Base-by-base conservation (phyloP, 2,797 vertebrate genomes). In the Microctenopoma steveboyesi region DNA sequence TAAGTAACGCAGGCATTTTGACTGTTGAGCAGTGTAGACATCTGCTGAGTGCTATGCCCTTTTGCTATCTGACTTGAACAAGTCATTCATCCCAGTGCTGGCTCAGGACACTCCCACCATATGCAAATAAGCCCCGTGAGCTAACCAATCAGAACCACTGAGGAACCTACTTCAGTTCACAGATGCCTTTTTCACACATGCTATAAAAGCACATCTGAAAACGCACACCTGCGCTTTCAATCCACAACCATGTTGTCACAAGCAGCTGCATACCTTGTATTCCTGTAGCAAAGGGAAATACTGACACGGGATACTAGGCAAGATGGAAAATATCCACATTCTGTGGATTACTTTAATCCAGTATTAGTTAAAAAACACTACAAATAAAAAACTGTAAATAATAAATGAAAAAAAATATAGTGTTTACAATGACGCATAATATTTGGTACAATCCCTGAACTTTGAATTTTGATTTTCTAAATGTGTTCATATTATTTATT, bases 81-180 rank as follows among this genome's bases (percentile, higher is more conserved):
- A 91, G 85, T 91, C 92, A 92, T 93, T 94, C 93, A 93, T 93
- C 88, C 88, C 78, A 77, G 70, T 81, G 74, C 83, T 64, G 79
- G 78, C 76, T 81, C 54, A 86, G 83, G 91, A 84, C 93, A 93
- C 94, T 86, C 94, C 94, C 90, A 85, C 88, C 45, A 11, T 73
- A 94, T 94, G 92, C 85, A 91, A 93, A 94, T 93, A 65, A 84
- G 28, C 45, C 67, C 61, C 64, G 5, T 2, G 7, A 70, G 28
- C 51, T 57, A 81, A 76, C 94, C 93, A 95, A 94, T 93, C 79
- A 85, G 80, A 81, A 76, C 35, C 35, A 60, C 48, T 51, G 51
- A 73, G 77, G 76, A 86, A 65, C 74, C 70, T 69, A 63, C 58
- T 83, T 79, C 40, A 79, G 53, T 64, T 73, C 54, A 72, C 69